phyloP scores from a whole-genome alignment of 92 coral and sea anemone species.

The Galaxea fascicularis region DNA sequence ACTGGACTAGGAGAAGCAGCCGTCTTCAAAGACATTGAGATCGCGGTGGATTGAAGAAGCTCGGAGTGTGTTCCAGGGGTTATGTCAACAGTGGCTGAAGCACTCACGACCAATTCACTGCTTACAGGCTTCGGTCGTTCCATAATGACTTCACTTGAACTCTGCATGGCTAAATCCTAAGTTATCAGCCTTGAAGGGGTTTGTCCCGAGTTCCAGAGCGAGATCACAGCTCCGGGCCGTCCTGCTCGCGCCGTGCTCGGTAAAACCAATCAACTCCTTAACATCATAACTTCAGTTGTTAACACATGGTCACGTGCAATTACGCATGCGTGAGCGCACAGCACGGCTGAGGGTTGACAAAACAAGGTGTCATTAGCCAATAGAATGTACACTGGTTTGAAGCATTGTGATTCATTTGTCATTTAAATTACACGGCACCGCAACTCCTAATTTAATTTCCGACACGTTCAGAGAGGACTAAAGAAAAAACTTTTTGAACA shows the following conservation, averaged over 20 bases:
- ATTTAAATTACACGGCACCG: slow-evolving; percentile 26
- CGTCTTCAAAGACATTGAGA: slow-evolving; percentile 37
- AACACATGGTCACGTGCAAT: slow-evolving; percentile 73
- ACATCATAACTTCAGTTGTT: not conserved
- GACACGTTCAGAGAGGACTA: not conserved
- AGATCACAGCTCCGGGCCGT: not conserved
- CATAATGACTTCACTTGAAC: slow-evolving; percentile 25
- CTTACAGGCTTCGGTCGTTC: slow-evolving; percentile 48
- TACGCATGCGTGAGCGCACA: slow-evolving; percentile 70
- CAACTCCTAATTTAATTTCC: slow-evolving; percentile 15
- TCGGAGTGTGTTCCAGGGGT: slow-evolving; percentile 34
- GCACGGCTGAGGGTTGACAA: slow-evolving; percentile 31
- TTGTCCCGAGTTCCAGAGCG: slow-evolving; percentile 12
- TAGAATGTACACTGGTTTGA: slow-evolving; percentile 3
- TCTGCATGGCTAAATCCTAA: slow-evolving; percentile 43
- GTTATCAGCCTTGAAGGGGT: slow-evolving; percentile 3
- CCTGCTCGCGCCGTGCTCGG: not conserved
- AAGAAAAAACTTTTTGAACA: not conserved
- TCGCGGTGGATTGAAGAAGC: slow-evolving; percentile 47
- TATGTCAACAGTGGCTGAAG: slow-evolving; percentile 45
- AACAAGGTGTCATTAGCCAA: slow-evolving; percentile 60
- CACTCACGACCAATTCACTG: slow-evolving; percentile 22
- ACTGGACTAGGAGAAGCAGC: slow-evolving; percentile 45
- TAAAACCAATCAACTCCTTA: not conserved
- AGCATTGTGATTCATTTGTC: slow-evolving; percentile 26